phyloP scores from a whole-genome alignment of 2,113 vertebrate genomes.

The Cyanoliseus patagonus region DNA sequence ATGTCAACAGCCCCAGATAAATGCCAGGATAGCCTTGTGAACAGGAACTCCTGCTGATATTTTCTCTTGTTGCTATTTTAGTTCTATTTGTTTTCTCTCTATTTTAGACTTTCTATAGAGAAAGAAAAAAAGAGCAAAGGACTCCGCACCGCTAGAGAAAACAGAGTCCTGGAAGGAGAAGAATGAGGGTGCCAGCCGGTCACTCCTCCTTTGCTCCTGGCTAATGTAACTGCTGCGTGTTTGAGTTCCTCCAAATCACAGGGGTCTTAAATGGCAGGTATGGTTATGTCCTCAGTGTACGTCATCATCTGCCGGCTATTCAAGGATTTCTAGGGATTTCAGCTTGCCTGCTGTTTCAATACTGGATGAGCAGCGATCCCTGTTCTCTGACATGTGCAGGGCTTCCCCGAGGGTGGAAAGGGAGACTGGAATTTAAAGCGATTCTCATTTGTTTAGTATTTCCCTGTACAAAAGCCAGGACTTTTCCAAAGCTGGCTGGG shows the following conservation, averaged over 20 bases:
- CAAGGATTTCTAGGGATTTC: constrained; percentile 48
- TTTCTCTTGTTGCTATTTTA: constrained; percentile 38
- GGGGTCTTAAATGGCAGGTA: constrained; percentile 1
- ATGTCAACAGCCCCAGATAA: background rate
- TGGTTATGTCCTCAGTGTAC: background rate
- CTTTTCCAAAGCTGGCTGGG: constrained; percentile 36
- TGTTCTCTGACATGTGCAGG: constrained; percentile 51
- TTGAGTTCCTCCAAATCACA: background rate
- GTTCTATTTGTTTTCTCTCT: constrained; percentile 9
- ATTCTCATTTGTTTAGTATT: constrained; percentile 52
- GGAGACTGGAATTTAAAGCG: constrained; percentile 66
- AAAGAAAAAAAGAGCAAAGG: background rate
- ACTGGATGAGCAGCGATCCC: background rate
- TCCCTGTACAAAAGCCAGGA: constrained; percentile 37
- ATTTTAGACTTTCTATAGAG: background rate
- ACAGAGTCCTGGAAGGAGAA: background rate
- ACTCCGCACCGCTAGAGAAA: background rate
- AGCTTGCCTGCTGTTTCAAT: background rate
- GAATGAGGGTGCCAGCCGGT: background rate
- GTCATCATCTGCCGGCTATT: constrained; percentile 33
- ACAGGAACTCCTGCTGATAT: constrained; percentile 18
- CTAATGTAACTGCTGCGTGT: background rate
- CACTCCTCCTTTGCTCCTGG: background rate
- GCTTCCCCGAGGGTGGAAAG: constrained; percentile 59
- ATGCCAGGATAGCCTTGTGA: constrained; percentile 41